Evolutionary conservation across 2,797 vertebrate genomes (phyloP), one percentile per base, ranked within the genome.

Genomic region (Ibycter americanus): DNA sequence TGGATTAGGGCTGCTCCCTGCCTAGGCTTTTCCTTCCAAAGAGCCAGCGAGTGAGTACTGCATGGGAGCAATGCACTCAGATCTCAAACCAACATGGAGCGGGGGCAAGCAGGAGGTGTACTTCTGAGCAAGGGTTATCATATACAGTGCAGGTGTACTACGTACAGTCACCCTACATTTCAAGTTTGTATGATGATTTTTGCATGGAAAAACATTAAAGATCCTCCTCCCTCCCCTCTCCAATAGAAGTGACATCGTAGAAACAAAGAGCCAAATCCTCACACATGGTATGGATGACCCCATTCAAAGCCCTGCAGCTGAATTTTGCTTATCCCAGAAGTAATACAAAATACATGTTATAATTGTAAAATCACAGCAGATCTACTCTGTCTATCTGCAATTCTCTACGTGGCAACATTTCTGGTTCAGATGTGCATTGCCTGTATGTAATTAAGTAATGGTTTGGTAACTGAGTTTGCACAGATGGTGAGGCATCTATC

Each of bases 71-170:
- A 17, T 6, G 14, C 31, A 2, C 21, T 59, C 34, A 11, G 17
- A 36, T 46, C 14, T 49, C 42, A 61, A 68, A 27, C 4, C 20
- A 44, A 11, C 2, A 1, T 3, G 3, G 29, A 74, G 7, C 47
- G 10, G 49, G 20, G 46, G 14, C 9, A 72, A 66, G 62, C 0
- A 0, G 26, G 32, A 58, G 15, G 1, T 34, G 5, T 26, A 3
- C 22, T 63, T 67, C n/a, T 36, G 20, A 11, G 15, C 21, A n/a
- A 66, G 23, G 13, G 8, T 67, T 68, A 14, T 25, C 29, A 16
- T 6, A 5, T 11, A 5, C 32, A 4, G 7, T 6, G 20, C 25
- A 38, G 7, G 8, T 63, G 52, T 9, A 4, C 12, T 7, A 12
- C 3, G 18, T 22, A n/a, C 12, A 31, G 15, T 19, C 18, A 22